Conservation (phyloP, 1,140 invertebrate species). For the Leptopilina clavipes region DNA sequence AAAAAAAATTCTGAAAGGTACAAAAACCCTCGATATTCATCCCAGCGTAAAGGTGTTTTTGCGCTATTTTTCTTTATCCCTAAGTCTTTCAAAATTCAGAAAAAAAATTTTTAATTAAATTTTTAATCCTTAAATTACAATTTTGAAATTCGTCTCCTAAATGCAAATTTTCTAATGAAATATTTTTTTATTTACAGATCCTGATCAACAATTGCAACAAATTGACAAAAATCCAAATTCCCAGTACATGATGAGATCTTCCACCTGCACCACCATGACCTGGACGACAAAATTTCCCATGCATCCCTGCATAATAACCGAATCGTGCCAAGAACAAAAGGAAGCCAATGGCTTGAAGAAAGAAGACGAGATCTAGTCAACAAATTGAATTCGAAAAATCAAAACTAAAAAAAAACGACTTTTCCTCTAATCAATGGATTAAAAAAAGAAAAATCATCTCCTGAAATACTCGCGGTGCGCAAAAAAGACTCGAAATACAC, state of each 20-base stretch:
- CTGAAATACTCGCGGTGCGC: no score
- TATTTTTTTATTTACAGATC: not conserved
- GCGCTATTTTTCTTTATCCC: no score
- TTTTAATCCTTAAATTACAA: no score
- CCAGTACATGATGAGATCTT: slow-evolving; percentile 81
- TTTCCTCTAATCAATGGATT: slow-evolving; percentile 27
- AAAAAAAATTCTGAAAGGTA: not conserved
- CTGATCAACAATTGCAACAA: no score
- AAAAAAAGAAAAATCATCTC: not conserved
- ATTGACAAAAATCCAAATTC: slow-evolving; percentile 64
- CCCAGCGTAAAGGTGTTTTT: slow-evolving; percentile 25
- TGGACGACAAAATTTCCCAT: slow-evolving; percentile 90
- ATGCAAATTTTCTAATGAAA: no score
- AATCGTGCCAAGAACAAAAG: slow-evolving; percentile 83
- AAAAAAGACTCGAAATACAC: no score
- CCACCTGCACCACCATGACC: slow-evolving; percentile 85
- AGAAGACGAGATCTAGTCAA: slow-evolving; percentile 29
- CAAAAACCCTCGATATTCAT: not conserved
- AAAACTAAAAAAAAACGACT: slow-evolving; percentile 6
- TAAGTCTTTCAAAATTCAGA: no score
- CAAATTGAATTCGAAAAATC: not conserved
- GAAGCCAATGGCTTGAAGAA: slow-evolving; percentile 70
- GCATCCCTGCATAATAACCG: slow-evolving; percentile 88
- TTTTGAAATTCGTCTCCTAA: no score
- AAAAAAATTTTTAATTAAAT: no score